These are phyloP conservation scores for Podiceps cristatus DNA, from an alignment of 2,113 vertebrate species.

Conservation along the genomic window DNA sequence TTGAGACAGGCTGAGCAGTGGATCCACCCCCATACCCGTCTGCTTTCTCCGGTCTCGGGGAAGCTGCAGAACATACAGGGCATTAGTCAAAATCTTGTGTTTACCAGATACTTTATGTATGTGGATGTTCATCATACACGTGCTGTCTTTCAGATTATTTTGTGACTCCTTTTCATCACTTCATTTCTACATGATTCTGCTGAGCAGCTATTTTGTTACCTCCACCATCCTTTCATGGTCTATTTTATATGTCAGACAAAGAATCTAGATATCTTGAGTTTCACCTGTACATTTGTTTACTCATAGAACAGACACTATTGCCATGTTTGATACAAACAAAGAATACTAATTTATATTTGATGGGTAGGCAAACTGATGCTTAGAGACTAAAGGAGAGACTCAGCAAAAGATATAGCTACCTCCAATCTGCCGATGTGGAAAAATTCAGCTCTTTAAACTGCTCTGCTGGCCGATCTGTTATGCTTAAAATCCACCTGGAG, in stretches of 20 bases:
- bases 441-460: neutral
- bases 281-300: neutral
- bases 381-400: neutral
- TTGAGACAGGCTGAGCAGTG: rapidly evolving
- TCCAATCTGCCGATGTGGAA: neutral
- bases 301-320: neutral
- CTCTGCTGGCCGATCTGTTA: neutral
- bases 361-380: neutral
- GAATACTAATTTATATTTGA: neutral
- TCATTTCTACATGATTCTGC: neutral
- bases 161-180: neutral
- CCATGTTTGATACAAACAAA: neutral
- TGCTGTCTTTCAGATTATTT: neutral
- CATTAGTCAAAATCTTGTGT: neutral
- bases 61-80: neutral
- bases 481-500: neutral
- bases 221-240: neutral
- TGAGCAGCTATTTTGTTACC: neutral
- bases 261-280: neutral
- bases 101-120: neutral
- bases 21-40: rapidly evolving
- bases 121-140: neutral
- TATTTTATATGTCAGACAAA: neutral
- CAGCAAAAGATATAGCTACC: neutral
- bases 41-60: neutral